phyloP scores from a whole-genome alignment of 2,113 vertebrate species.

The Pundamilia nyererei region DNA sequence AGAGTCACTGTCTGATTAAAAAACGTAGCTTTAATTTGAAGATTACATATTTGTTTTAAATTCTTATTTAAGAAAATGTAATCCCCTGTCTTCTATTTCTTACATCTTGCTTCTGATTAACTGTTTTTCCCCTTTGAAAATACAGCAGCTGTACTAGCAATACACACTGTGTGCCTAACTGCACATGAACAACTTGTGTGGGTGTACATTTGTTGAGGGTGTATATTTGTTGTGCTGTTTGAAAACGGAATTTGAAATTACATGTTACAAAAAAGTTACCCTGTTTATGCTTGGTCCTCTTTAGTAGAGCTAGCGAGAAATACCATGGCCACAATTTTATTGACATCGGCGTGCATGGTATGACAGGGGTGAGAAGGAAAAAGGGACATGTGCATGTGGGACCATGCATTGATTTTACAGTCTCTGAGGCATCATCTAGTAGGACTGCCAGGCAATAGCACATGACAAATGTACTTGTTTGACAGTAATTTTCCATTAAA shows the following conservation, averaged over 20 bases:
- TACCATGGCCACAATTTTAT: not conserved
- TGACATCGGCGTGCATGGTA: not conserved
- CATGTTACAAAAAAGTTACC: not conserved
- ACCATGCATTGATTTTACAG: not conserved
- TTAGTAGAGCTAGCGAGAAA: not conserved
- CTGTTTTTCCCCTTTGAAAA: not conserved
- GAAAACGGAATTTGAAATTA: not conserved
- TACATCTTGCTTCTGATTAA: not conserved
- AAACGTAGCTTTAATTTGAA: not conserved
- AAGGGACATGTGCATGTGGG: not conserved
- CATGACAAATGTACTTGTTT: not conserved
- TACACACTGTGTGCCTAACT: not conserved
- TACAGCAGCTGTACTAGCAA: not conserved
- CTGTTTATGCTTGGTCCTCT: not conserved
- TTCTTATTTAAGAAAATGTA: not conserved
- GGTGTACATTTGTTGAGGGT: not conserved
- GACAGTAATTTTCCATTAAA: not conserved
- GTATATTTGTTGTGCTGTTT: not conserved
- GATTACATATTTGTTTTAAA: not conserved
- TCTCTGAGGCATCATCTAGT: not conserved
- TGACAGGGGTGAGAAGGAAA: not conserved
- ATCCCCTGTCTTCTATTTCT: not conserved
- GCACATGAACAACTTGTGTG: not conserved
- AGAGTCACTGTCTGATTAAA: not conserved
- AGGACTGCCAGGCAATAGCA: not conserved